phyloP scores from a whole-genome alignment of 2,113 vertebrate genomes.

The Pungitius pungitius region DNA sequence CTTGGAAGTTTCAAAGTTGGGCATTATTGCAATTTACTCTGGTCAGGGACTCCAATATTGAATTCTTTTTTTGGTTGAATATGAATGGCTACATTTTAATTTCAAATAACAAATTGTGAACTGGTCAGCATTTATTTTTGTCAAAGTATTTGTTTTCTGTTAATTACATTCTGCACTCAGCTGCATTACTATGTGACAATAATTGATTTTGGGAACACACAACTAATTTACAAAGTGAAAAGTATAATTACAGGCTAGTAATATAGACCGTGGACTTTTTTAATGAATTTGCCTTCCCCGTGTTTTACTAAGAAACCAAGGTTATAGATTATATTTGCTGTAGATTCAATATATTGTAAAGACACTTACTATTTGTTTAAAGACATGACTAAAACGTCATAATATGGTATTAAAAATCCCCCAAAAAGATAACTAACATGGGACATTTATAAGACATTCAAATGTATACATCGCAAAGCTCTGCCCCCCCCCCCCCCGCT shows the following conservation, averaged over 20 bases:
- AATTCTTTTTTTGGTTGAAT: background rate
- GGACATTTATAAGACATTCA: background rate
- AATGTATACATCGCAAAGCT: background rate
- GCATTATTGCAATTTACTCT: background rate
- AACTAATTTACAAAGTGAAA: background rate
- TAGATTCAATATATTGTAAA: no score
- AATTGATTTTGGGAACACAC: no score
- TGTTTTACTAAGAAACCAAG: background rate
- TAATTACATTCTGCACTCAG: conserved; percentile 2
- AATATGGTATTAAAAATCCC: no score
- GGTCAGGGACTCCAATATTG: background rate
- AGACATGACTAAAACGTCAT: background rate
- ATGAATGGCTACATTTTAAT: background rate
- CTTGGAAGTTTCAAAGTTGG: conserved; percentile 5
- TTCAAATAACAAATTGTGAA: background rate
- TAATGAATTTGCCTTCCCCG: background rate
- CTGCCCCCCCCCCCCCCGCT: background rate
- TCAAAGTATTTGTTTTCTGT: background rate
- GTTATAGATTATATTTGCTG: background rate
- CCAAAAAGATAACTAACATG: no score
- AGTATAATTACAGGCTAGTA: background rate
- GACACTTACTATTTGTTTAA: no score
- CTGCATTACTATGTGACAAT: background rate
- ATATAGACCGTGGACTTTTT: background rate
- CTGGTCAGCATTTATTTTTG: background rate